phyloP scores from a whole-genome alignment of 2,888 invertebrate genomes.

The Netelia fuscicornis region DNA sequence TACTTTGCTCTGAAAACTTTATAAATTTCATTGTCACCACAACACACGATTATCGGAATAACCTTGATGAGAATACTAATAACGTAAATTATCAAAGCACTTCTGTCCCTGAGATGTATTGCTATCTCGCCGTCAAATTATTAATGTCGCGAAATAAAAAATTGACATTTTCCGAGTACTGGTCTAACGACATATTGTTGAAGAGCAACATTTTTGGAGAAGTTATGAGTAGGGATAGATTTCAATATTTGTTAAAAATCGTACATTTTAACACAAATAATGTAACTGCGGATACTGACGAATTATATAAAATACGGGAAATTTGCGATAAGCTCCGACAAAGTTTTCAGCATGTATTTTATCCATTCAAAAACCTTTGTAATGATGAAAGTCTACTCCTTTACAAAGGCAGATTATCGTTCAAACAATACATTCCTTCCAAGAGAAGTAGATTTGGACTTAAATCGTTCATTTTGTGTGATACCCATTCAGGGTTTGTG shows the following conservation, averaged over 20 bases:
- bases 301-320: constrained; percentile 55
- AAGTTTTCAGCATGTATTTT: constrained; percentile 38
- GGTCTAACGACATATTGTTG: constrained; percentile 52
- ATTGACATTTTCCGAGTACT: constrained; percentile 45
- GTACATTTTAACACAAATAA: constrained; percentile 47
- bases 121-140: constrained; percentile 54
- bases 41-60: constrained; percentile 21
- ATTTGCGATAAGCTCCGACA: neutral
- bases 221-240: constrained; percentile 51
- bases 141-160: constrained; percentile 46
- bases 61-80: constrained; percentile 42
- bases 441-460: constrained; percentile 51
- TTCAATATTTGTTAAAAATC: constrained; percentile 48
- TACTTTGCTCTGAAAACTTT: constrained; percentile 51
- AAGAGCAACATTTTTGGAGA: constrained; percentile 55
- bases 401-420: too few relatives aligned
- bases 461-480: constrained; percentile 30
- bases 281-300: constrained; percentile 23
- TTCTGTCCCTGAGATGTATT: constrained; percentile 50
- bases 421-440: constrained; percentile 30
- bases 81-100: constrained; percentile 36
- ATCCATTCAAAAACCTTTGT: constrained; percentile 54
- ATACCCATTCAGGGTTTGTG: constrained; percentile 39
- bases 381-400: too few relatives aligned
- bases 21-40: neutral